Base-by-base conservation (phyloP, 2,888 invertebrate species). In the Leptarthrus brevirostris region DNA sequence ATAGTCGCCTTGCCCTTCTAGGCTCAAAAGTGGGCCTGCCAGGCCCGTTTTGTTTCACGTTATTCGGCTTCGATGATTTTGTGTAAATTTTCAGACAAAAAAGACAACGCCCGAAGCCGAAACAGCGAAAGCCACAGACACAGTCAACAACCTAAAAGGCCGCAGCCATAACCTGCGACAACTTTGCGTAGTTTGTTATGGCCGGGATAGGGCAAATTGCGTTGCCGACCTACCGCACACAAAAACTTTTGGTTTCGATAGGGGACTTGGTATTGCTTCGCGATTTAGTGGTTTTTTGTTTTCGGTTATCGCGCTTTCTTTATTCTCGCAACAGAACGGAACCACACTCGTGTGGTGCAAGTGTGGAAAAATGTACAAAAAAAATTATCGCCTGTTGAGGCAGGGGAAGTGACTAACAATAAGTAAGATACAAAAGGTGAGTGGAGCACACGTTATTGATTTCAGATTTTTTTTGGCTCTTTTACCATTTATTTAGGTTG, bases 51-150 rank as follows among this genome's bases (percentile, higher is more conserved):
- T 66, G 44, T 66, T 47, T 47, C 8, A 66, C 44, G 66, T 49
- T 49, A 49, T 49, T 44, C 12, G 66, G 49, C 26, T 66, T 26
- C 49, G 49, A 66, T 66, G 66, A 66, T 66, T 66, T 66, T 26
- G 66, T 66, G 66, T 66, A 66, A 66, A 66, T 66, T 66, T 66
- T 24, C 47, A 49, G 14, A 66, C n/a, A 66, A 24, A 30, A 66
- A 49, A 44, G 14, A 22, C 44, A 40, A 18, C 5, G 14, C 44
- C 44, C 61, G 61, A 26, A 24, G 49, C 22, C 49, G 16, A n/a
- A 66, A 20, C 66, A 16, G 30, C 49, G 10, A 66, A 44, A 26
- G 26, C 26, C 26, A 44, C 26, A 49, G 30, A 20, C 40, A 40
- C 61, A 40, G 36, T 20, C 61, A 36, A 30, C 18, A 30, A 34